Evolutionary conservation across 37 sponge, comb jelly and placozoan species (phyloP), one percentile per base, ranked within the genome.

Genomic region (Diacarnus erythraeanus): DNA sequence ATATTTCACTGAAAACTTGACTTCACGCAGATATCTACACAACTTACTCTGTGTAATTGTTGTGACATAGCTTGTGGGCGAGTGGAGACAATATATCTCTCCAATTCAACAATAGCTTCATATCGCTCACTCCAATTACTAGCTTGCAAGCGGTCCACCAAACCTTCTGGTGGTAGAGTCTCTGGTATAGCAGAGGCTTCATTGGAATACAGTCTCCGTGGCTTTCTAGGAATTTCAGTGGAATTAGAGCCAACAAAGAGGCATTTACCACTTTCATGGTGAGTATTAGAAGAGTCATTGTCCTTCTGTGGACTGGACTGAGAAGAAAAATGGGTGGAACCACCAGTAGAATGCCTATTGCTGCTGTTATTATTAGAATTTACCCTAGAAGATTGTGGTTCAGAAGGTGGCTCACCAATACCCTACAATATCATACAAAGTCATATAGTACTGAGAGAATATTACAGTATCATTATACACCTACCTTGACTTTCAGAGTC

Each of bases 51-150:
- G 27, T 67, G 43, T 26, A 85, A 10, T 30, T 77, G 75, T 42
- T 87, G 42, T 35, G 43, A 54, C 57, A 83, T 33, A 1, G 84
- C 75, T 29, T 30, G 31, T 38, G 84, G 83, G 43, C 64, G 42
- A 59, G 18, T 5, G 41, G 74, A 64, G 22, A 82, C 66, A 70
- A 68, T 30, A 63, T 74, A 77, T 31, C 38, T 31, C 79, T 88
- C 87, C 59, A 93, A 58, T 9, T 77, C 84, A 20, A 59, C 34
- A 21, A 93, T 42, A 37, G 87, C 94, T 30, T 89, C 80, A 26
- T 79, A 76, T 38, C 94, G 71, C 57, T 93, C 87, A 3, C 67
- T 77, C 94, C 94, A 93, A 41, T 86, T 86, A 64, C 73, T 78
- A 23, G 83, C 73, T 37, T 70, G 70, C 72, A 93, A 57, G 39